Percentiles rank a stretch among this genome's conserved stretches.
phyloP scores from a whole-genome alignment of 2,888 invertebrate species.

The Acleris literana region DNA sequence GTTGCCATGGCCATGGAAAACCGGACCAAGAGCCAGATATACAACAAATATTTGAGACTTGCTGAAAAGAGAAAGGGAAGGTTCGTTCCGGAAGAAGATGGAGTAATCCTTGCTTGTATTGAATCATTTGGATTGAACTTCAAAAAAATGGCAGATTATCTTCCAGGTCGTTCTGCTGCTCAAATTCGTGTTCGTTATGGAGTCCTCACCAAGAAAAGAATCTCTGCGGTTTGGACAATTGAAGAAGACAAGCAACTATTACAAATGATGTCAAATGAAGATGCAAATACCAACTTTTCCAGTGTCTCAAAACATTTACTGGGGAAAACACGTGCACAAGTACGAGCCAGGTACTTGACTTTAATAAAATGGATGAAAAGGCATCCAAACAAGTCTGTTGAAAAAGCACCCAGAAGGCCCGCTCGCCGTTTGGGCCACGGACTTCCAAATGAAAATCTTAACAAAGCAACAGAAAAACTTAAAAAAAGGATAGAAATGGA shows the following conservation, averaged over 20 bases:
- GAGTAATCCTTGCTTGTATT: constrained; percentile 84
- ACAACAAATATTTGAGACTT: constrained; percentile 79
- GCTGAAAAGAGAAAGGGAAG: constrained; percentile 81
- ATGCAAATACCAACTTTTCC: constrained; percentile 58
- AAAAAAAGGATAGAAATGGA: constrained; percentile 46
- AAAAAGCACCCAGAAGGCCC: constrained; percentile 50
- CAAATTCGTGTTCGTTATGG: constrained; percentile 86
- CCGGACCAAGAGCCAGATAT: constrained; percentile 86
- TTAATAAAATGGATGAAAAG: constrained; percentile 66
- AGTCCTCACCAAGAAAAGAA: constrained; percentile 69
- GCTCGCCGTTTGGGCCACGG: constrained; percentile 41
- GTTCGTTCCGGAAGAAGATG: constrained; percentile 87
- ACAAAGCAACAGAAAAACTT: constrained; percentile 48
- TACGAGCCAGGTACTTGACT: constrained; percentile 79
- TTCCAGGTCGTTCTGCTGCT: constrained; percentile 84
- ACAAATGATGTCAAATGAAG: constrained; percentile 79
- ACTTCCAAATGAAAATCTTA: constrained; percentile 45
- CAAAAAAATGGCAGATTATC: constrained; percentile 80
- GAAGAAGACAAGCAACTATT: constrained; percentile 85
- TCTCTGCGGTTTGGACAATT: constrained; percentile 83
- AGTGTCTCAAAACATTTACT: constrained; percentile 73
- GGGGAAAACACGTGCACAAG: constrained; percentile 74
- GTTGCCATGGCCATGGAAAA: constrained; percentile 85
- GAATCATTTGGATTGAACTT: constrained; percentile 85
- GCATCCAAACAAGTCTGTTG: constrained; percentile 54